phyloP scores from a whole-genome alignment of 2,113 vertebrate genomes.

The Triplophysa tibetana region DNA sequence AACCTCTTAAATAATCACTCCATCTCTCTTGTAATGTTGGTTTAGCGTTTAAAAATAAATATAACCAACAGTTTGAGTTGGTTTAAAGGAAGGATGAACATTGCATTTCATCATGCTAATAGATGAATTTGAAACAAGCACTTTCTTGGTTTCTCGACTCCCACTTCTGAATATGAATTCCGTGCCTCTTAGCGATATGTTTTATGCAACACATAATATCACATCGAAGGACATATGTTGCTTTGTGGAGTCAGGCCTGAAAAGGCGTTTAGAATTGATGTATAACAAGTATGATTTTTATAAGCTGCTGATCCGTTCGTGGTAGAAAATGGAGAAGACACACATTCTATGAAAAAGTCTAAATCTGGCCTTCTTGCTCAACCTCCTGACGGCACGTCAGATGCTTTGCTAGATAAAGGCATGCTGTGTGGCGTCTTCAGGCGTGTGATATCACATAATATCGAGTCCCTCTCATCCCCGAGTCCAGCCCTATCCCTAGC shows the following conservation, averaged over 20 bases:
- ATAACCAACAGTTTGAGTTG: background rate
- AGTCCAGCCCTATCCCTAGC: slow-evolving; percentile 49
- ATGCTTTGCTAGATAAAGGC: slow-evolving; percentile 64
- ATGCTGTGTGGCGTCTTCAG: slow-evolving; percentile 55
- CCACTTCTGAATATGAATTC: background rate
- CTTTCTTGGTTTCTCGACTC: no score
- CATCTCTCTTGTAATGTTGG: no score
- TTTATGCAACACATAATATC: slow-evolving; percentile 67
- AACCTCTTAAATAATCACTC: background rate
- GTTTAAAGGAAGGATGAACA: background rate
- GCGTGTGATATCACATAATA: background rate
- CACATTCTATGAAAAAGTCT: background rate
- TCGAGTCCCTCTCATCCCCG: slow-evolving; percentile 52
- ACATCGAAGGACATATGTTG: slow-evolving; percentile 47
- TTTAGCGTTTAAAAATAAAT: background rate
- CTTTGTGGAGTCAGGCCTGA: slow-evolving; percentile 73
- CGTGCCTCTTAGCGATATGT: background rate
- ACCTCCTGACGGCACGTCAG: slow-evolving; percentile 61
- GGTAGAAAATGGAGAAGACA: slow-evolving; percentile 1
- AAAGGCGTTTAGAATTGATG: background rate
- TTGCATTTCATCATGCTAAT: background rate
- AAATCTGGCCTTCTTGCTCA: background rate
- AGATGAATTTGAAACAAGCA: background rate
- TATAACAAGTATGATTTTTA: background rate
- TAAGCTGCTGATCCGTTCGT: background rate